Base-by-base conservation (phyloP, 2,797 vertebrate species). In the Coracias cyanogaster region DNA sequence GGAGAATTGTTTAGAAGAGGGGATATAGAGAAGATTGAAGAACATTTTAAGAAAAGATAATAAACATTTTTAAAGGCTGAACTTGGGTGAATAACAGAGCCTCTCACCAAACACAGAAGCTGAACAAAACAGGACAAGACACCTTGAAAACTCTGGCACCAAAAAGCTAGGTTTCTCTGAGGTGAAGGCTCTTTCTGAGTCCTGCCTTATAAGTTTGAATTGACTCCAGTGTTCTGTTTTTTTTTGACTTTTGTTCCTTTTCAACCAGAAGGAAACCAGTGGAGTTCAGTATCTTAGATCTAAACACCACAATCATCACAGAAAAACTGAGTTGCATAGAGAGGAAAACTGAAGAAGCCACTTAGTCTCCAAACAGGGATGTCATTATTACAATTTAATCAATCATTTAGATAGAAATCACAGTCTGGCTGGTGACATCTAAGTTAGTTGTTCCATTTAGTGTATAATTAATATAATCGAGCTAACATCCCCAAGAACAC, bases 401-500 rank as follows among this genome's bases (percentile, higher is more conserved):
- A 72, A 20, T 9, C 13, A 19, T 51, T 89, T 35, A 52, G 26
- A 72, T 2, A 26, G 65, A 91, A 93, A 76, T 54, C 16, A 48
- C 21, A 61, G 25, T 55, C 49, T 19, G 52, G 3, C n/a, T 37
- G 49, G 15, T 79, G 16, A 69, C 29, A 91, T 31, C 46, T 55
- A 57, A 83, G 18, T 69, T 29, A 64, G 15, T 15, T 65, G 41
- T 45, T 90, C 2, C 2, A 24, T 83, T 86, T 78, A 7, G 3
- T 37, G 4, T 55, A 29, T n/a, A 54, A 76, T 29, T 64, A 37
- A 6, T 37, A 72, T 7, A 7, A 58, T 9, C 0, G 0, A 58
- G 45, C 22, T 58, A 65, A 73, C 31, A n/a, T 26, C 5, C 46
- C 31, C 0, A 1, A 64, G 58, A 83, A 41, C 8, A 48, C 9